Conservation (phyloP, 2,113 vertebrate species). For the Phocoena phocoena region DNA sequence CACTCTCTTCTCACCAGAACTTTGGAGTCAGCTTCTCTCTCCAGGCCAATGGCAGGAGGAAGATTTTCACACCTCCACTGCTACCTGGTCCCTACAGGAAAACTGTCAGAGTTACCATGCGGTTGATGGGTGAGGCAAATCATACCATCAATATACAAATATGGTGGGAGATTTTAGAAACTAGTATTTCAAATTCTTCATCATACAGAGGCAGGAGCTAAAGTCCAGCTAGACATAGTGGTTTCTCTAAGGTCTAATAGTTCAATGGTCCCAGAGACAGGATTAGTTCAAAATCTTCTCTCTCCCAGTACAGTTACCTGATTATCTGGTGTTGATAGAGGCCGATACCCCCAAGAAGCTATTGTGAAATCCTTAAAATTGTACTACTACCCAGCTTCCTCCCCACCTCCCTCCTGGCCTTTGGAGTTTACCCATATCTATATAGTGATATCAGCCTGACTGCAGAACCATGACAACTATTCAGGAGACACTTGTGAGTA, state of each 20-base stretch:
- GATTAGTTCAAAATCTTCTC: not conserved
- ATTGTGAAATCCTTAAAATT: not conserved
- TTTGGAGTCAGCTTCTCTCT: not conserved
- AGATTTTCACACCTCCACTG: not conserved
- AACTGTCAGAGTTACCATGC: not conserved
- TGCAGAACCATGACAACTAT: not conserved
- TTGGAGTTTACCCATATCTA: not conserved
- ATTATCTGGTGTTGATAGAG: not conserved
- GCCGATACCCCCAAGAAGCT: not conserved
- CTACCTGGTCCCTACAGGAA: not conserved
- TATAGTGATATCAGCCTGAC: not conserved
- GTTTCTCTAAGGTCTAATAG: not conserved
- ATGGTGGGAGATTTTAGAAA: not conserved
- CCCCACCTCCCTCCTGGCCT: not conserved
- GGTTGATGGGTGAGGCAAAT: not conserved
- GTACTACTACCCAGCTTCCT: not conserved
- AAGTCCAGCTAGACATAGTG: not conserved
- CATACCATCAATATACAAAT: not conserved
- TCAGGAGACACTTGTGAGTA: not conserved
- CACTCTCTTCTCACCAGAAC: not conserved
- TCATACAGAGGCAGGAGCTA: not conserved
- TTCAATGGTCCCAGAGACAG: not conserved
- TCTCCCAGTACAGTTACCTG: not conserved
- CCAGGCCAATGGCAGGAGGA: not conserved
- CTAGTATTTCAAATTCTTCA: not conserved